A percentile compares a stretch with the other conserved stretches of the same genome.
These are phyloP conservation scores for Synchiropus splendidus DNA, from an alignment of 2,113 vertebrate genomes.

Conservation along the genomic window DNA sequence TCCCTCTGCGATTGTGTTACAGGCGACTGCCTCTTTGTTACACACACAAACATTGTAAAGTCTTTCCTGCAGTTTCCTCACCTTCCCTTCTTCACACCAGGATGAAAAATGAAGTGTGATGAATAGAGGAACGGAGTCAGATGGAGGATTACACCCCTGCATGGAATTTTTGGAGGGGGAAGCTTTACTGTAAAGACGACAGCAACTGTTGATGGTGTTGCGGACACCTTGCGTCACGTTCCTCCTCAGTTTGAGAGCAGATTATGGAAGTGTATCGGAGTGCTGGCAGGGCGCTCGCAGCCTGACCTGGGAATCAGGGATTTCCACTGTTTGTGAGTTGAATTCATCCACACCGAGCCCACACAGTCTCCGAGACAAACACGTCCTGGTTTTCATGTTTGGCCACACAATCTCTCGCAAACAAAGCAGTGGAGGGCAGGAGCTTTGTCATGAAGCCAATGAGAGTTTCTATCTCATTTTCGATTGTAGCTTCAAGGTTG, in stretches of 20 bases:
- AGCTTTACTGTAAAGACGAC: slow-evolving; percentile 58
- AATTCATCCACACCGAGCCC: slow-evolving; percentile 20
- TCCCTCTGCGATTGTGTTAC: slow-evolving; percentile 28
- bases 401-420: too few species aligned
- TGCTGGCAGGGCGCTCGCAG: slow-evolving; percentile 36
- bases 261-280: slow-evolving; percentile 44
- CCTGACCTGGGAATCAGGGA: slow-evolving; percentile 46
- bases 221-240: slow-evolving; percentile 62
- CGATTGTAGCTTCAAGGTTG: too few species aligned
- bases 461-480: too few species aligned
- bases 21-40: slow-evolving; percentile 45
- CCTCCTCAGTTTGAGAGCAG: slow-evolving; percentile 41
- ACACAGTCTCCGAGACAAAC: slow-evolving; percentile 17
- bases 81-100: slow-evolving; percentile 48
- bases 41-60: slow-evolving; percentile 40
- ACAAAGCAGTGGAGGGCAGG: too few species aligned
- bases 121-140: slow-evolving; percentile 52
- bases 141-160: slow-evolving; percentile 59
- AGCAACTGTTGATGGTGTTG: slow-evolving; percentile 51
- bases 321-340: slow-evolving; percentile 38
- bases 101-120: slow-evolving; percentile 58
- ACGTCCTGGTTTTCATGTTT: background rate
- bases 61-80: slow-evolving; percentile 62
- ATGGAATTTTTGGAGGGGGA: slow-evolving; percentile 50
- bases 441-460: too few species aligned